Percentiles rank a stretch among this genome's conserved stretches.
Evolutionary conservation across 2,113 vertebrate species (phyloP).

Genomic region (Rhinopomastus cyanomelas): DNA sequence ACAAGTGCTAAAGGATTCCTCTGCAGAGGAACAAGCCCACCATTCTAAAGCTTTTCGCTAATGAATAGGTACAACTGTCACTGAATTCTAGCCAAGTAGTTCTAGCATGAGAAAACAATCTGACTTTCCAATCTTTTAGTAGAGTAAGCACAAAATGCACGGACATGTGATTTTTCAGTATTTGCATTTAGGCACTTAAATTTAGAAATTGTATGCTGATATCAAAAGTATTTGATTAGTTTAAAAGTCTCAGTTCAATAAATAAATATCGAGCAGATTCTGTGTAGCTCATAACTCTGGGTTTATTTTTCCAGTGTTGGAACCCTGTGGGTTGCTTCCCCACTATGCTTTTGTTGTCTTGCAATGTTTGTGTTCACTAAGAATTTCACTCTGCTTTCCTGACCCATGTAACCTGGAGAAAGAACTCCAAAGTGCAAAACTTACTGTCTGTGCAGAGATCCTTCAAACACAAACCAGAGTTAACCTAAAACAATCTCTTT

Average conservation of each 20-base stretch:
- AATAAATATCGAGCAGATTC: neutral
- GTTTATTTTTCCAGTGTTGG: neutral
- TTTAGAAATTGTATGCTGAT: neutral
- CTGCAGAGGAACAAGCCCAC: neutral
- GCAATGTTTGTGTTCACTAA: neutral
- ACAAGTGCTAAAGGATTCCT: neutral
- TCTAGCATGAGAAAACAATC: neutral
- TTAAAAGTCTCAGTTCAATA: neutral
- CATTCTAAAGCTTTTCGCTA: neutral
- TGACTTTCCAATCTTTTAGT: neutral
- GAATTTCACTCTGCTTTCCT: too few species aligned
- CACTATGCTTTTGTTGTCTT: neutral
- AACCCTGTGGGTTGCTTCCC: neutral
- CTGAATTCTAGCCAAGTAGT: neutral
- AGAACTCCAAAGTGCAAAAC: neutral
- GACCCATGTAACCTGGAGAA: neutral
- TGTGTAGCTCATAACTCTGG: neutral
- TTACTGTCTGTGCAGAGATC: neutral
- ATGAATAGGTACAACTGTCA: neutral
- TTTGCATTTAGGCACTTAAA: neutral
- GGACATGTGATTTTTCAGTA: neutral
- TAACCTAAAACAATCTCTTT: neutral
- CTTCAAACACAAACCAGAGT: neutral
- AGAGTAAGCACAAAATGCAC: neutral
- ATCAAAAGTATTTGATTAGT: neutral